These are phyloP conservation scores for Campoplex capitator DNA, from an alignment of 2,888 invertebrate genomes.

Conservation along the genomic window DNA sequence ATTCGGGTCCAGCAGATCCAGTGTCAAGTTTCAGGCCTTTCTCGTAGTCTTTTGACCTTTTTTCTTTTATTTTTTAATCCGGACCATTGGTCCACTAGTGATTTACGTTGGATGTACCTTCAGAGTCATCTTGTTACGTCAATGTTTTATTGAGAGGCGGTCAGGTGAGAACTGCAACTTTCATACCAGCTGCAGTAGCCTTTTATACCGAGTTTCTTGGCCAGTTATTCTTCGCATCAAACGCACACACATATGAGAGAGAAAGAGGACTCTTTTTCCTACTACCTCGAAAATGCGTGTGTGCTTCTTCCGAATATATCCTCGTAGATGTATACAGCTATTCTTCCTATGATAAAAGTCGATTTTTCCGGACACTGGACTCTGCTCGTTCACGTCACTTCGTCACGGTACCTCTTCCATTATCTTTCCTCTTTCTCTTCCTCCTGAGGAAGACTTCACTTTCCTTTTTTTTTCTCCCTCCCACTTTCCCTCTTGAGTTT, in stretches of 20 bases:
- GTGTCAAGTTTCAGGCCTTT: background rate
- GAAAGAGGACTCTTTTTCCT: constrained; percentile 30
- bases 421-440: constrained; percentile 27
- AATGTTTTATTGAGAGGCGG: constrained; percentile 76
- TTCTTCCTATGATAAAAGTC: constrained; percentile 10
- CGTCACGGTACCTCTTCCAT: constrained; percentile 38
- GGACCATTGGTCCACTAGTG: background rate
- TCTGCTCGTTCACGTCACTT: constrained; percentile 16
- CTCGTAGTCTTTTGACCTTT: background rate
- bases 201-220: constrained; percentile 78
- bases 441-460: constrained; percentile 6
- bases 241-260: constrained; percentile 57
- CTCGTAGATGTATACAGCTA: background rate
- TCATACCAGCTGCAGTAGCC: constrained; percentile 77
- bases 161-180: constrained; percentile 82
- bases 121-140: constrained; percentile 77
- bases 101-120: constrained; percentile 76
- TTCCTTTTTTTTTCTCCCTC: constrained; percentile 38
- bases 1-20: background rate
- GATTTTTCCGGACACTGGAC: constrained; percentile 49
- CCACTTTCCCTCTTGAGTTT: constrained; percentile 38
- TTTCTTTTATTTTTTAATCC: background rate
- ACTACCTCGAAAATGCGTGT: constrained; percentile 31
- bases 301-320: constrained; percentile 6
- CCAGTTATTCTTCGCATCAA: constrained; percentile 68